A percentile compares a stretch with the other conserved stretches of the same genome.
These are phyloP conservation scores for Tribolium freemani DNA, from an alignment of 2,888 invertebrate species.

Conservation along the genomic window DNA sequence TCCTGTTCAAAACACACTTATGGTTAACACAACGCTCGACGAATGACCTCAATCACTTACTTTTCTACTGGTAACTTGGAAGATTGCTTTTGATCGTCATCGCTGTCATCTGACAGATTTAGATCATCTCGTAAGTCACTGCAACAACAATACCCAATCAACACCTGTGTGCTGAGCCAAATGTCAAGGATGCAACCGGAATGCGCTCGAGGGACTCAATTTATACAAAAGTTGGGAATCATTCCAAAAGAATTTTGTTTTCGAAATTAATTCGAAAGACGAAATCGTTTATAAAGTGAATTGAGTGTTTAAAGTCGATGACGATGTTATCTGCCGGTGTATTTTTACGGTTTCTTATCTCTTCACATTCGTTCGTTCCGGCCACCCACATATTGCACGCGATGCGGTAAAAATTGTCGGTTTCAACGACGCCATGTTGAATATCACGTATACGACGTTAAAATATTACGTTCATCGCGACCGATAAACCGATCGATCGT, in stretches of 20 bases:
- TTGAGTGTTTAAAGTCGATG: slow-evolving; percentile 27
- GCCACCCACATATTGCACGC: slow-evolving; percentile 43
- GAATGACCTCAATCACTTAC: slow-evolving; percentile 52
- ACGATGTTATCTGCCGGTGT: slow-evolving; percentile 39
- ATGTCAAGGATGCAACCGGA: slow-evolving; percentile 9
- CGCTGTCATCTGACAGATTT: slow-evolving; percentile 82
- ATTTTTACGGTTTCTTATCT: slow-evolving; percentile 47
- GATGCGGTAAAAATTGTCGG: slow-evolving; percentile 33
- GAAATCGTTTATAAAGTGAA: slow-evolving; percentile 23
- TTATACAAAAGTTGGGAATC: slow-evolving; percentile 1
- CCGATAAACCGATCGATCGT: slow-evolving; percentile 32
- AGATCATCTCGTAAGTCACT: slow-evolving; percentile 78
- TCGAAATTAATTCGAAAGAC: slow-evolving; percentile 19
- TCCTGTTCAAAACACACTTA: slow-evolving; percentile 58
- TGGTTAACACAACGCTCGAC: background rate
- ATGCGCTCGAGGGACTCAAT: background rate
- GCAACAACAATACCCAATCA: slow-evolving; percentile 55
- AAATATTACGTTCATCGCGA: slow-evolving; percentile 12
- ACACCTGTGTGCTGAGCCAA: slow-evolving; percentile 11
- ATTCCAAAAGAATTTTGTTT: background rate
- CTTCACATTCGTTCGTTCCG: slow-evolving; percentile 39
- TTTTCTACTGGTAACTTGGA: slow-evolving; percentile 66
- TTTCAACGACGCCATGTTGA: slow-evolving; percentile 25
- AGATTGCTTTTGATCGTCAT: slow-evolving; percentile 74
- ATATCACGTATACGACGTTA: slow-evolving; percentile 22